Percentiles rank a stretch among this genome's conserved stretches.
phyloP scores from a whole-genome alignment of 2,113 vertebrate genomes.

The Mesitornis unicolor region DNA sequence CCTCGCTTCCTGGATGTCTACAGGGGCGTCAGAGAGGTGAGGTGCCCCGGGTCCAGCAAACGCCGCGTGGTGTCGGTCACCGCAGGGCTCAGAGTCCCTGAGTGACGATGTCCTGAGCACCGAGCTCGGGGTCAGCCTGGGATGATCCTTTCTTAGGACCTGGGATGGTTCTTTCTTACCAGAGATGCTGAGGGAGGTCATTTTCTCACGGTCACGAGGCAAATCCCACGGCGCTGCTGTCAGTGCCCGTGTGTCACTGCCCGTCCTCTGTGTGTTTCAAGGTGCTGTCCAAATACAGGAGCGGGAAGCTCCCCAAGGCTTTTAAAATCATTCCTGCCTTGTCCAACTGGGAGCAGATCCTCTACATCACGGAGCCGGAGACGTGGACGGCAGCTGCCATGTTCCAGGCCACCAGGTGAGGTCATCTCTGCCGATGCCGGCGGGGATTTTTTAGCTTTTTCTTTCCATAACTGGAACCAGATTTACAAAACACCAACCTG shows the following conservation, averaged over 20 bases:
- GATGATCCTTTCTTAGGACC: not conserved
- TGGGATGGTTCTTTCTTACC: not conserved
- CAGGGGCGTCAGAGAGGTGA: conserved; percentile 88
- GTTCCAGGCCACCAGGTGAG: conserved; percentile 95
- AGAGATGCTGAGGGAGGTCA: not conserved
- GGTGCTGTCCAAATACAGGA: conserved; percentile 93
- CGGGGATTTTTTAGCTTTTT: fast-evolving
- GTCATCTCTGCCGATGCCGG: not conserved
- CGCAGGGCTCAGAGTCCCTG: not conserved
- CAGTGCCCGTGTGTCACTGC: fast-evolving
- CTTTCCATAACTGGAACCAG: fast-evolving
- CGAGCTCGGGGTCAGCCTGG: fast-evolving
- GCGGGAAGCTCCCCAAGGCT: conserved; percentile 94
- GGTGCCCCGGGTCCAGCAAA: not conserved
- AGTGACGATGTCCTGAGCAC: fast-evolving
- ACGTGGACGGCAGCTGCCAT: conserved; percentile 93
- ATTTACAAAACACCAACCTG: fast-evolving
- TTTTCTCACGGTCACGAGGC: fast-evolving
- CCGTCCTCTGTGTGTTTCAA: not conserved
- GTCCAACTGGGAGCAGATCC: conserved; percentile 97
- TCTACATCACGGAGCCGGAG: conserved; percentile 94
- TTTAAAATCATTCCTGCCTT: conserved; percentile 97
- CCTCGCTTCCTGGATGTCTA: conserved; percentile 91
- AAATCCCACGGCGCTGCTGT: not conserved
- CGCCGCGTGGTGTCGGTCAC: fast-evolving